Evolutionary conservation across 92 coral and sea anemone genomes (phyloP).

Genomic region (Plumapathes pennacea): DNA sequence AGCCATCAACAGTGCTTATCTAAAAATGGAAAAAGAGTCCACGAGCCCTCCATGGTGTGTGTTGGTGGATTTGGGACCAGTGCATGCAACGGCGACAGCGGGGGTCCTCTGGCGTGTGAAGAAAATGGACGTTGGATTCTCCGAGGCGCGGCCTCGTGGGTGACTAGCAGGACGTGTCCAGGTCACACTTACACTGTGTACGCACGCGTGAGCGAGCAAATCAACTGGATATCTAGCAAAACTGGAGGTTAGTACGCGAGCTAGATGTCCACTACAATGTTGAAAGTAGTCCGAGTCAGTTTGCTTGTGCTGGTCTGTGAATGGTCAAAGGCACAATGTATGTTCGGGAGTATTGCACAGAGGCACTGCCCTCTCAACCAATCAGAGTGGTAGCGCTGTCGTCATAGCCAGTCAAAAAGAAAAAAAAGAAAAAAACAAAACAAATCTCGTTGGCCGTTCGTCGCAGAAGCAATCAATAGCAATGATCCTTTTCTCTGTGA

Average conservation of each 20-base stretch:
- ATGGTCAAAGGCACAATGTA: too few species aligned
- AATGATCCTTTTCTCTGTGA: too few species aligned
- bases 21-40: slow-evolving; percentile 19
- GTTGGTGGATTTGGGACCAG: slow-evolving; percentile 57
- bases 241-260: slow-evolving; percentile 35
- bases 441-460: too few species aligned
- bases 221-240: slow-evolving; percentile 46
- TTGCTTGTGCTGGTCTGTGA: too few species aligned
- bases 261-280: too few species aligned
- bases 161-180: slow-evolving; percentile 41
- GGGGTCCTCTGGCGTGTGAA: slow-evolving; percentile 52
- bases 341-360: too few species aligned
- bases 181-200: slow-evolving; percentile 42
- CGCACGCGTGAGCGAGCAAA: slow-evolving; percentile 55
- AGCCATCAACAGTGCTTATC: slow-evolving; percentile 28
- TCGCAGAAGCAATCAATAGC: too few species aligned
- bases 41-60: slow-evolving; percentile 57
- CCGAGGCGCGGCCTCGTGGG: slow-evolving; percentile 75
- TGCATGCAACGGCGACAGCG: slow-evolving; percentile 66
- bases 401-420: too few species aligned
- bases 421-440: too few species aligned
- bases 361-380: too few species aligned
- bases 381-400: too few species aligned
- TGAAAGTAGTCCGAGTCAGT: too few species aligned
- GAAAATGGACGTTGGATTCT: slow-evolving; percentile 47